Evolutionary conservation across 2,797 vertebrate genomes (phyloP), one percentile per base, ranked within the genome.

Genomic region (Orestias chungarensis): DNA sequence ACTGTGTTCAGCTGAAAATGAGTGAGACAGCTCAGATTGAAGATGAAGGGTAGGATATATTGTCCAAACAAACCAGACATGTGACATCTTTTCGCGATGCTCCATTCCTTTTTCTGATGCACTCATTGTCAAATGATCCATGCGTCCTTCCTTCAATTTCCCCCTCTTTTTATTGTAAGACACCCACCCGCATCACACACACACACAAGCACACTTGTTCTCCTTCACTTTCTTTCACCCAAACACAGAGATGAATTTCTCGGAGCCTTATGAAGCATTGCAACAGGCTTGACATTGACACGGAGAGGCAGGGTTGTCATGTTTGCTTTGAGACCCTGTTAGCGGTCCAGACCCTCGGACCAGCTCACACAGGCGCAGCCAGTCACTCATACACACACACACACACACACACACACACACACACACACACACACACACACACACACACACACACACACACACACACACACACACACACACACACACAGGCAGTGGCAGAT

Each of bases 241-340:
- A 25, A 70, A 83, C 70, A 64, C 82, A 78, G 70, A 78, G 79
- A 86, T 79, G 76, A n/a, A 85, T 86, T 74, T 85, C 72, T 84
- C 66, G 0, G 42, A 76, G 82, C 80, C 55, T 71, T 94, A 94
- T 89, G 87, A 95, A 84, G 75, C 64, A 52, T 84, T 18, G 65
- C 52, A 27, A 70, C 83, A 84, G 75, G 55, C 73, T 73, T 84
- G 85, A 83, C 73, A 23, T 54, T 87, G 84, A 90, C 86, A 82
- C 75, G 86, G 79, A 66, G 33, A 80, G 87, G 88, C 89, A 83
- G 61, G 83, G 67, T 88, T 89, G 90, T 91, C 88, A 89, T 88
- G 84, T 91, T 89, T 87, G 84, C 82, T 89, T 86, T 85, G 83
- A 91, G 82, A 89, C 72, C 84, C 86, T 86, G 84, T 91, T 91